Evolutionary conservation across 1,140 invertebrate genomes (phyloP), one percentile per base, ranked within the genome.

Genomic region (Drosophila suzukii): DNA sequence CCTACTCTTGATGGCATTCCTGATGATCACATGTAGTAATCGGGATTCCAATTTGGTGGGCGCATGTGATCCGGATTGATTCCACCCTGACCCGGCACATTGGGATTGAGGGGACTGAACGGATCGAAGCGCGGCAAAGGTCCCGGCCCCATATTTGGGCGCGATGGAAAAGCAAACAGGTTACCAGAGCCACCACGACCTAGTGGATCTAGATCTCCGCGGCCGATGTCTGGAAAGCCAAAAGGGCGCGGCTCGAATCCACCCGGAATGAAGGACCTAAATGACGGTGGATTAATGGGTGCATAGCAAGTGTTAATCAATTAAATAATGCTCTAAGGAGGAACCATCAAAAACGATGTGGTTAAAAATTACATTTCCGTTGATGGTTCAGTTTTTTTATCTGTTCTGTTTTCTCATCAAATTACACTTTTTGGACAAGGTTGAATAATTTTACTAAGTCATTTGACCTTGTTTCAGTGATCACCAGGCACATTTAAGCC

Each of bases 71-170:
- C 96, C n/a, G 94, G 94, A 82, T 96, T 96, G 4, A 96, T 96
- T 7, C 79, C 83, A 51, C 49, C 49, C 17, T 53, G 63, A 5
- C 93, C 68, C 5, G 74, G 74, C 43, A 86, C 91, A 46, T 90
- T 75, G 1, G 73, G 80, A 24, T 94, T 94, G 7, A 95, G 94
- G 10, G 96, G 96, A 4, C 95, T 95, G 91, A 97, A 96, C 0
- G 96, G 97, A 93, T 97, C 96, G 91, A 97, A 97, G 78, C 96
- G 94, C 10, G 97, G 96, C 36, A 67, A 36, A n/a, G 95, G 95
- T 30, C 70, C 72, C 4, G 76, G 81, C 0, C 65, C 65, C 66
- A 67, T 24, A 6, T 34, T 46, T 6, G 80, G 83, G 8, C 50
- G 68, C 11, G 93, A 93, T 32, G 93, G 93, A 49, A 93, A 92